Evolutionary conservation across 2,113 vertebrate genomes (phyloP), one percentile per base, ranked within the genome.

Genomic region (Lasiurus cinereus): DNA sequence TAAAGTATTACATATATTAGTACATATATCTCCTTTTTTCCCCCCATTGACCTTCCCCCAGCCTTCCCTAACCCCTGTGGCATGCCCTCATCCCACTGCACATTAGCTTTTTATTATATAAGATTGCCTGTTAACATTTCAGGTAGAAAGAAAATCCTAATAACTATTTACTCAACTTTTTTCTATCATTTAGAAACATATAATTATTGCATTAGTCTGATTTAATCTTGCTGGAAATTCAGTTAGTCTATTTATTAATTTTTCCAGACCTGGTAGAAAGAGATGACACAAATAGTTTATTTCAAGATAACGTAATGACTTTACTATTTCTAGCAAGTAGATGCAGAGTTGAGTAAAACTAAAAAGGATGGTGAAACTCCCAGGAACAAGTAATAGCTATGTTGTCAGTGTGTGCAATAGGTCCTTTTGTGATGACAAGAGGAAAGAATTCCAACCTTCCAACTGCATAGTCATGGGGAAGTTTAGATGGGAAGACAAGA

Each of bases 221-320:
- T 79, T 66, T 85, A 89, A 78, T 89, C 22, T 14, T 84, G 5
- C 5, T 73, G 36, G 78, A 88, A 67, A 66, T 67, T 84, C 5
- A 73, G 6, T 72, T 62, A 66, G 24, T 18, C 43, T 79, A 48
- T 66, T 64, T 39, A 36, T 78, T 89, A 66, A 54, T 67, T 18
- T 79, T 89, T 13, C 29, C 62, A 77, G 33, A 8, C 13, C 3
- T 54, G 22, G 52, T 14, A 93, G 9, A 9, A 84, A 88, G 19
- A 78, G 10, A 83, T 79, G 43, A 39, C 9, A 88, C 24, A 87
- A 88, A 78, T 15, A 19, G 2, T 73, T 19, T 77, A 36, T 88
- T 88, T 78, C 88, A 64, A 92, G 18, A 66, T 66, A 89, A 84
- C 27, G 78, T 77, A 78, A 72, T 92, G 18, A 76, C 52, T 43